Evolutionary conservation across 2,113 vertebrate species (phyloP), one percentile per base, ranked within the genome.

Genomic region (Pyrgilauda ruficollis): DNA sequence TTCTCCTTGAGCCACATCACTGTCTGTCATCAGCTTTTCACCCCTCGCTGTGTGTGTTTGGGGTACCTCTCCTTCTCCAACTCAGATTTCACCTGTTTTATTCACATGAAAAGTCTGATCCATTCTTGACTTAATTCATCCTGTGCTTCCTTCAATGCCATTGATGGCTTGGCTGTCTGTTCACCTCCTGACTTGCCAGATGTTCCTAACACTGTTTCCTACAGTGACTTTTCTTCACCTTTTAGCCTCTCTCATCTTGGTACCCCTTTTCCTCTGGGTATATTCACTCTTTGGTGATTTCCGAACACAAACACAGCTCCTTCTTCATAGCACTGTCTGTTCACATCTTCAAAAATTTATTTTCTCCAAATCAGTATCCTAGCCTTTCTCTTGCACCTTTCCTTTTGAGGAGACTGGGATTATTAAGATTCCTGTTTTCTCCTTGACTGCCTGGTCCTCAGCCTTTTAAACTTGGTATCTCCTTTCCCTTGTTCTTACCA

Each of bases 11-110:
- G 8, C 24, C 11, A 26, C 20, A 8, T 62, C 58, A 7, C 13
- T 78, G 43, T 27, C 47, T 63, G 23, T 17, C 6, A 31, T 9
- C 28, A 61, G 16, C 27, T 76, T 76, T 72, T 72, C 20, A n/a
- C 31, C 14, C 30, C 26, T 70, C 1, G 5, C 7, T 64, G 10
- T 1, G 0, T 69, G 2, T 6, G 1, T 10, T 23, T 35, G 24
- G 23, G 27, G 5, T 47, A 11, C 16, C 12, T 47, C 10, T 89
- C 12, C 30, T 63, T 58, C 46, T 58, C 30, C 49, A 31, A 6
- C n/a, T 17, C 41, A n/a, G 20, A 49, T n/a, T 63, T 81, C 11
- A 6, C 24, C 18, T 72, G 11, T 43, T 46, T 24, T 0, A 1
- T 69, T 76, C 5, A 62, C 23, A 1, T 61, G 41, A 66, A 76